phyloP scores from a whole-genome alignment of 2,888 invertebrate species.

The Halocaridina rubra region DNA sequence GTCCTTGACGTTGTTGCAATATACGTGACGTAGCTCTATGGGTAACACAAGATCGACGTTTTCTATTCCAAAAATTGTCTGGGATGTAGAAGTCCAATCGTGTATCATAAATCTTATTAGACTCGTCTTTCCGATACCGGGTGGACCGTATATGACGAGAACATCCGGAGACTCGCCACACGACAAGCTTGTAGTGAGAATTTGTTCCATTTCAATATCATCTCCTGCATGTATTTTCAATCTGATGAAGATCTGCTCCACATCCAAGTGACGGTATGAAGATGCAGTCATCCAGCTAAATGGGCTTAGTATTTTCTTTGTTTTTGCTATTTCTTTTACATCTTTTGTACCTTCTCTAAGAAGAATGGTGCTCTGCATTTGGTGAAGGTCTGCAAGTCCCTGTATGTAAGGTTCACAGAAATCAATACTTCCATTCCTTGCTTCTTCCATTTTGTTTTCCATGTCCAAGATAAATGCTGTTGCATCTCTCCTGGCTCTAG shows the following conservation, averaged over 20 bases:
- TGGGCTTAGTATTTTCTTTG: neutral
- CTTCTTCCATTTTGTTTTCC: neutral
- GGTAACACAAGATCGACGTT: neutral
- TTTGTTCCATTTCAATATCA: neutral
- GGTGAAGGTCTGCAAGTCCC: neutral
- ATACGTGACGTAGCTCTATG: neutral
- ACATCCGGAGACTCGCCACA: neutral
- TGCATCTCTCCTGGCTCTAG: neutral
- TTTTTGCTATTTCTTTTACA: neutral
- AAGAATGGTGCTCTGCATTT: neutral
- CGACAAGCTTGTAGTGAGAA: neutral
- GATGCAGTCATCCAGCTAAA: constrained; percentile 2
- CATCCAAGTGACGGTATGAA: neutral
- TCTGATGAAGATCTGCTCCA: neutral
- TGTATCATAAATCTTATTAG: neutral
- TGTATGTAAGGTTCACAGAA: constrained; percentile 15
- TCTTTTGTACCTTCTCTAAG: constrained; percentile 26
- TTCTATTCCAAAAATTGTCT: neutral
- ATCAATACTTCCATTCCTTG: neutral
- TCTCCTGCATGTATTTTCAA: neutral
- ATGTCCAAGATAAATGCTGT: neutral
- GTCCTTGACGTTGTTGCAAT: neutral
- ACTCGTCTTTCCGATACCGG: constrained; percentile 15
- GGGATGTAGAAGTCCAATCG: neutral
- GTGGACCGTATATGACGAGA: neutral